phyloP scores from a whole-genome alignment of 2,113 vertebrate genomes.

The Lasiurus cinereus region DNA sequence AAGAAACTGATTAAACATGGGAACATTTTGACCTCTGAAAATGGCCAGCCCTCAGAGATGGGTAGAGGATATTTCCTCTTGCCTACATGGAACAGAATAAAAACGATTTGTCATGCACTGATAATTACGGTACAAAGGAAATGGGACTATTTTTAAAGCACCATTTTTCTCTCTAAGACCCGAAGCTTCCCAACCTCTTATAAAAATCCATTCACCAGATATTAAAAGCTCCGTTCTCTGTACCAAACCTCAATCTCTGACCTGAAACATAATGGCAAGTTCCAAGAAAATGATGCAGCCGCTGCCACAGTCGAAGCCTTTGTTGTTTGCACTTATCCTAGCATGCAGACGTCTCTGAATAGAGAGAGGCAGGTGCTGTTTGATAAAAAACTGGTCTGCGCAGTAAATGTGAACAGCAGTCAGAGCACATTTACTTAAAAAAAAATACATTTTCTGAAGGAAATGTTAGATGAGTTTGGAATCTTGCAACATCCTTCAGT shows the following conservation, averaged over 20 bases:
- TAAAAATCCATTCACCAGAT: slow-evolving; percentile 80
- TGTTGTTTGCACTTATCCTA: slow-evolving; percentile 75
- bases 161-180: slow-evolving; percentile 73
- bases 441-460: slow-evolving; percentile 22
- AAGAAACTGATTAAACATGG: slow-evolving; percentile 51
- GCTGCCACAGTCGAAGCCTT: slow-evolving; percentile 60
- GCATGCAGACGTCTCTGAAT: slow-evolving; percentile 68
- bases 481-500: slow-evolving; percentile 3
- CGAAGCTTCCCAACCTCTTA: slow-evolving; percentile 68
- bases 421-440: slow-evolving; percentile 62
- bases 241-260: slow-evolving; percentile 72
- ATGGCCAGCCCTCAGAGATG: background rate
- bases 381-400: slow-evolving; percentile 51
- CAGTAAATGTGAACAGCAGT: slow-evolving; percentile 48
- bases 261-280: slow-evolving; percentile 72
- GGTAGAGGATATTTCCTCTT: slow-evolving; percentile 59
- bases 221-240: slow-evolving; percentile 70
- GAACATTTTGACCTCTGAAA: slow-evolving; percentile 50
- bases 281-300: slow-evolving; percentile 76
- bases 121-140: slow-evolving; percentile 77
- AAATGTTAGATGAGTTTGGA: slow-evolving; percentile 65
- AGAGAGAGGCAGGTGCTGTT: slow-evolving; percentile 78
- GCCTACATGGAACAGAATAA: slow-evolving; percentile 44
- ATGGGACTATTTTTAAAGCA: slow-evolving; percentile 76
- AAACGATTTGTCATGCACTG: slow-evolving; percentile 75